Base-by-base conservation (phyloP, 2,888 invertebrate genomes). In the Drosophila paracracens region DNA sequence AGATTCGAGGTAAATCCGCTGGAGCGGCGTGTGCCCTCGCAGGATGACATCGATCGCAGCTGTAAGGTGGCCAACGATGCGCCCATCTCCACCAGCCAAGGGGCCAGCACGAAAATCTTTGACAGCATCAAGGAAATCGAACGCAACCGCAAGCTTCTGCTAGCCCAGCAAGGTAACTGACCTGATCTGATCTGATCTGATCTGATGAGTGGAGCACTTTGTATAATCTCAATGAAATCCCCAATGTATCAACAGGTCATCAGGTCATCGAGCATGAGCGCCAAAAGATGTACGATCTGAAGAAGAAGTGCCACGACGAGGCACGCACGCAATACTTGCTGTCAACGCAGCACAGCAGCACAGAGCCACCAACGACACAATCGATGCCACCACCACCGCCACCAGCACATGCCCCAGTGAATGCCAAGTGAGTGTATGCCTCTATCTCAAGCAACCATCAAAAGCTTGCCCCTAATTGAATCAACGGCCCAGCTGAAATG, bases 261-360 rank as follows among this genome's bases (percentile, higher is more conserved):
- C 96, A 97, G 94, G 97, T 98, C 75, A 98, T 98, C 88, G 98
- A 98, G 91, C 97, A 98, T 91, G 98, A 98, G 93, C 94, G 97
- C 46, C 96, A 97, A 82, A 95, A 98, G 87, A 97, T 98, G 81
- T 95, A 96, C 71, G 98, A 97, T 89, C 93, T 98, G 64, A 98
- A 98, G 91, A 95, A 97, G 81, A 94, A 97, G 54, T 97, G 97
- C 0, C 98, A 98, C 89, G 96, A 97, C 91, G 98, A 98, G 93
- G 98, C 98, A 4, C 96, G 97, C 78, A 96, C 96, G 27, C 96
- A 97, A 81, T 98, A 98, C 97, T 96, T 98, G 78, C 97, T 97
- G 53, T 92, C 91, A 56, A 82, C 88, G 56, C 91, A 84, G 35
- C 71, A 68, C 36, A 13, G 25, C 38, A 56, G n/a, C 18, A 29